Conservation (phyloP, 2,113 vertebrate species). For the Motacilla tschutschensis region DNA sequence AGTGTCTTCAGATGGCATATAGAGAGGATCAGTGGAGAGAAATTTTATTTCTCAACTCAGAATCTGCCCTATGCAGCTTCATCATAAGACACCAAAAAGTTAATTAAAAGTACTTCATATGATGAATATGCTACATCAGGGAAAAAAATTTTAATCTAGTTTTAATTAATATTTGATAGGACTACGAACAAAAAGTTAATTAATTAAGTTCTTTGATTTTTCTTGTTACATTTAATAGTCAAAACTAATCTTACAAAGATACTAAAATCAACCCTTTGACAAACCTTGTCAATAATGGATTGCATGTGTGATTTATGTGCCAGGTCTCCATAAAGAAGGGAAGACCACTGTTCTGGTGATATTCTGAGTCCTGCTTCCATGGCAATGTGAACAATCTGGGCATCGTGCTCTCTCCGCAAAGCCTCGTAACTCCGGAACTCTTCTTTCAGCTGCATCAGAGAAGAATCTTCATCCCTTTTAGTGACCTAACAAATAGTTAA, state of each 20-base stretch:
- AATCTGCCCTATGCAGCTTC: slow-evolving; percentile 83
- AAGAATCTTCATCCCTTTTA: slow-evolving; percentile 97
- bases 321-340: slow-evolving; percentile 93
- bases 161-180: background rate
- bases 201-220: background rate
- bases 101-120: background rate
- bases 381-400: slow-evolving; percentile 96
- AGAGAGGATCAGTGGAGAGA: slow-evolving; percentile 71
- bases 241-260: background rate
- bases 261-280: slow-evolving; percentile 25
- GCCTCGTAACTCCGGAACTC: slow-evolving; percentile 95
- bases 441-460: slow-evolving; percentile 95
- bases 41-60: slow-evolving; percentile 72
- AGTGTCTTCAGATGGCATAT: slow-evolving; percentile 76
- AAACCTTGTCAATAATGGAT: slow-evolving; percentile 97
- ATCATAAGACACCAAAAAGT: slow-evolving; percentile 69
- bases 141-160: background rate
- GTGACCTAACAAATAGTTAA: slow-evolving; percentile 80
- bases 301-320: slow-evolving; percentile 99
- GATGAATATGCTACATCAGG: background rate
- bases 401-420: slow-evolving; percentile 90
- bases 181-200: background rate
- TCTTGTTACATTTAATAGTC: background rate
- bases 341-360: slow-evolving; percentile 97
- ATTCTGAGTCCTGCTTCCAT: slow-evolving; percentile 96